Base-by-base conservation (phyloP, 1,140 invertebrate species). In the Planococcus citri region DNA sequence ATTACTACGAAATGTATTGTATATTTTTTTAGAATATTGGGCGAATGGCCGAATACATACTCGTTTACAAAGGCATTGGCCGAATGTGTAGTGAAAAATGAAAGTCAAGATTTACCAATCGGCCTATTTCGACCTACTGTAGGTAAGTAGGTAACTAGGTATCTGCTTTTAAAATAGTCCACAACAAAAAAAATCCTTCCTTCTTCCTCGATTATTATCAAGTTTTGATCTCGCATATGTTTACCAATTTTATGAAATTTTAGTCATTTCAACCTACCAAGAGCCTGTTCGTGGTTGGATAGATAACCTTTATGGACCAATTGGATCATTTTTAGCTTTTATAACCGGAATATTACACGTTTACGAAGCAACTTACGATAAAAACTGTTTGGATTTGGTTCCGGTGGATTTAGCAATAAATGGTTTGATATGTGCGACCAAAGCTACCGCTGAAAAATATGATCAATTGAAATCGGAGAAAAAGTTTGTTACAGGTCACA, bases 341-440 rank as follows among this genome's bases (percentile, higher is more conserved):
- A 83, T 83, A 17, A 82, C 84, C 74, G 90, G 90, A 64, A 74
- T 91, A 27, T 76, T 91, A 33, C 83, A 84, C 73, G 84, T 83
- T 68, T 81, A 89, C 75, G 80, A 83, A 69, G 60, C 58, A n/a
- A 71, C 74, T 72, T 64, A 71, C 9, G 75, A 78, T 20, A 78
- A 77, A 27, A 64, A 17, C n/a, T 68, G 72, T 6, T 88, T 91
- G 0, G 92, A 96, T 73, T 80, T 96, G 2, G 88, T 96, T 27
- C 94, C 94, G 0, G 92, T 91, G 0, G 94, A 96, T 80, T 84
- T 87, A 71, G 88, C 88, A 1, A 87, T 92, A n/a, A 92, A 92
- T 76, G 84, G 88, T 41, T 82, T 94, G 57, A 85, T 95, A 41
- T 85, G 84, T 0, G 81, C 85, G 2, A 88, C 87, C 12, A 87